Conservation (phyloP, 2,113 vertebrate species). For the Glaucomys volans region DNA sequence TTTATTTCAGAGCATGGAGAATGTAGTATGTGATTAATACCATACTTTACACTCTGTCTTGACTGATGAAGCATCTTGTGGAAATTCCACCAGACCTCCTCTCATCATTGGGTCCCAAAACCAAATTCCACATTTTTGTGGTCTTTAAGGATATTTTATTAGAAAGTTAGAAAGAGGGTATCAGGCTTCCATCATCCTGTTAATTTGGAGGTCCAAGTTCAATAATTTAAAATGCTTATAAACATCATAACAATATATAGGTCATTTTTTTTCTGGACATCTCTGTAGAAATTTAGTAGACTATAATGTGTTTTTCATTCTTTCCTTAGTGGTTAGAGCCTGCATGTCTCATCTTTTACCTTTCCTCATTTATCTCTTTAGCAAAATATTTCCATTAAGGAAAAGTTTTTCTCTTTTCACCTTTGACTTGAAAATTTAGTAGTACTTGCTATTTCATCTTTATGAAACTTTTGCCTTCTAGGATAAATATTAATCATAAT, state of each 20-base stretch:
- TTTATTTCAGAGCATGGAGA: background rate
- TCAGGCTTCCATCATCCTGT: background rate
- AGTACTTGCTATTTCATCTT: background rate
- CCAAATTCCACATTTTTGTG: background rate
- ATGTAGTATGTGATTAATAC: background rate
- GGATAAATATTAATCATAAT: slow-evolving; percentile 15
- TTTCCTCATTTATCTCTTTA: slow-evolving; percentile 1
- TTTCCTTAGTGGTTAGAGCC: background rate
- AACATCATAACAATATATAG: background rate
- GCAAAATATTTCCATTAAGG: slow-evolving; percentile 10
- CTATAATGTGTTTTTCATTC: slow-evolving; percentile 1
- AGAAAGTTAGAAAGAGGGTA: background rate
- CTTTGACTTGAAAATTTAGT: background rate
- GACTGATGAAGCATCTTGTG: background rate
- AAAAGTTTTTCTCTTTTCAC: slow-evolving; percentile 25
- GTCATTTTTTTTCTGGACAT: background rate
- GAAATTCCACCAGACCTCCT: background rate
- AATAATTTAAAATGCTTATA: slow-evolving; percentile 1
- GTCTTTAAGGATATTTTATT: background rate
- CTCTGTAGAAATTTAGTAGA: slow-evolving; percentile 21
- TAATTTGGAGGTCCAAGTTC: background rate
- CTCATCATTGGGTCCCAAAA: background rate
- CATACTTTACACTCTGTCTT: background rate
- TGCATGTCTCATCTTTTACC: background rate
- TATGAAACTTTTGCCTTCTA: background rate